phyloP scores from a whole-genome alignment of 2,113 vertebrate species.

The Microtus ochrogaster region DNA sequence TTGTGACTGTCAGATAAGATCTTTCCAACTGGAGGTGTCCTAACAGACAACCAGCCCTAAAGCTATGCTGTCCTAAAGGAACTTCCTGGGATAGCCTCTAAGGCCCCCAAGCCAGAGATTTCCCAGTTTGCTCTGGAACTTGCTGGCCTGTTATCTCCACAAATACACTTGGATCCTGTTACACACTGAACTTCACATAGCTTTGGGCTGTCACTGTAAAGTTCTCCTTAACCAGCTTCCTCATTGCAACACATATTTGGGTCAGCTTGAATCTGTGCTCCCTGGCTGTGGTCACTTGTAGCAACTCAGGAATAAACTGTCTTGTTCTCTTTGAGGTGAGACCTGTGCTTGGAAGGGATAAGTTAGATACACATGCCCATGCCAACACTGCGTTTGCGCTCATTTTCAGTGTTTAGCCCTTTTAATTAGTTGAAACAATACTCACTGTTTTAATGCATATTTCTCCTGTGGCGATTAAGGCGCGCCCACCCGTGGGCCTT shows the following conservation, averaged over 20 bases:
- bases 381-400: background rate
- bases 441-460: background rate
- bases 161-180: background rate
- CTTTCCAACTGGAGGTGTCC: background rate
- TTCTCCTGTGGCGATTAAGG: background rate
- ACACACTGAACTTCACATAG: background rate
- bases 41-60: background rate
- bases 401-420: background rate
- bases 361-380: too few relatives aligned
- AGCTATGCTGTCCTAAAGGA: background rate
- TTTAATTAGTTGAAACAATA: background rate
- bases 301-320: background rate
- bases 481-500: background rate
- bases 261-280: background rate
- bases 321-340: background rate
- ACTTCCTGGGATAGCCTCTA: background rate
- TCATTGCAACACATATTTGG: background rate
- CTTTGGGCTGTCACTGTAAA: background rate
- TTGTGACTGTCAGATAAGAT: background rate
- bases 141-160: background rate
- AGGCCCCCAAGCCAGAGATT: background rate
- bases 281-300: background rate
- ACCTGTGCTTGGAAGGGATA: background rate
- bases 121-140: too few relatives aligned
- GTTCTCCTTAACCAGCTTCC: background rate